Percentiles rank a stretch among this genome's conserved stretches.
phyloP scores from a whole-genome alignment of 1,140 invertebrate genomes.

The Platyscapa corneri region DNA sequence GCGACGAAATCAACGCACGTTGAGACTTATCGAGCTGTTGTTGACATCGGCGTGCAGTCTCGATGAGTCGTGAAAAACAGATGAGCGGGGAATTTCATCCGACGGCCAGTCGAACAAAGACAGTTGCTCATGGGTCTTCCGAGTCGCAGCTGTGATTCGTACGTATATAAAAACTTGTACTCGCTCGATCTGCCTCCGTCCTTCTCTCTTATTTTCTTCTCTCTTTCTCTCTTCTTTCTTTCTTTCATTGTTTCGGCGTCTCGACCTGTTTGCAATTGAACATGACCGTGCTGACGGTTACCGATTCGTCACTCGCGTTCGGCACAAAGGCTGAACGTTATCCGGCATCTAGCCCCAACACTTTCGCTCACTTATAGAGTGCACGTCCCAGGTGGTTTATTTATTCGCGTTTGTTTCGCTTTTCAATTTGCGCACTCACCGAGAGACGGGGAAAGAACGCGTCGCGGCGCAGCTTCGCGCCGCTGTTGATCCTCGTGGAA shows the following conservation, averaged over 20 bases:
- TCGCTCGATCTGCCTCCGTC: not conserved
- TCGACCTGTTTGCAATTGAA: not conserved
- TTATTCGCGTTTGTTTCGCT: no score
- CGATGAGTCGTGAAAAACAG: conserved; percentile 7
- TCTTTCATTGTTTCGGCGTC: not conserved
- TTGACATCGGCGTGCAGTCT: not conserved
- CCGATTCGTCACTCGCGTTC: no score
- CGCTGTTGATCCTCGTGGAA: no score
- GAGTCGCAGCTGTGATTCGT: not conserved
- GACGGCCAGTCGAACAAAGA: conserved; percentile 5
- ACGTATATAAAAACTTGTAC: not conserved
- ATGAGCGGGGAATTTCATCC: not conserved
- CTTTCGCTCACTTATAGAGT: not conserved
- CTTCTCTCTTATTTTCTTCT: not conserved
- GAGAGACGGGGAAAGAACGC: no score
- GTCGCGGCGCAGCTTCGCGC: no score
- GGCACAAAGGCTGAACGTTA: no score
- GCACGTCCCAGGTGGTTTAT: no score
- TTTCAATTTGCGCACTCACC: no score
- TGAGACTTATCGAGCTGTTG: no score
- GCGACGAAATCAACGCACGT: not conserved
- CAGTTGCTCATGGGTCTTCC: not conserved
- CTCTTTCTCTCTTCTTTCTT: not conserved
- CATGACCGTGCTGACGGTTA: no score
- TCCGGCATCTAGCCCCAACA: no score